A percentile compares a stretch with the other conserved stretches of the same genome.
These are phyloP conservation scores for Chromis chromis DNA, from an alignment of 2,797 vertebrate species.

Conservation along the genomic window DNA sequence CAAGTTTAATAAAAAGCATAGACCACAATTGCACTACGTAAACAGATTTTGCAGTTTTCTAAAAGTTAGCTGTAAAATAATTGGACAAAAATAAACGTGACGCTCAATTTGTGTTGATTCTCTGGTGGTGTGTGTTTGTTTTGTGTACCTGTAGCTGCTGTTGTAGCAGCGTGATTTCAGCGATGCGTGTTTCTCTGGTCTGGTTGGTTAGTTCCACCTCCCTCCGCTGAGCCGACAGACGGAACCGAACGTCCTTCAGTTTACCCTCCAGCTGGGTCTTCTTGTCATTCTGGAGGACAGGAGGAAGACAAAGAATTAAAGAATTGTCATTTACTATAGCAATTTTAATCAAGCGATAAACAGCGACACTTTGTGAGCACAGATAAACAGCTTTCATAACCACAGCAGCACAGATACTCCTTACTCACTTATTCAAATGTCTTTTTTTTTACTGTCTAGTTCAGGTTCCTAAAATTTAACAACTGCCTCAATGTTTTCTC, in stretches of 20 bases:
- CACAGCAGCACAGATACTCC: too few relatives aligned
- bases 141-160: constrained; percentile 92
- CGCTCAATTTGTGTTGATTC: fast-evolving
- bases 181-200: constrained; percentile 93
- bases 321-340: background rate
- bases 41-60: too few relatives aligned
- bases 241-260: constrained; percentile 94
- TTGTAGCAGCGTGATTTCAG: constrained; percentile 96
- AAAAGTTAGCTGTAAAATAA: too few relatives aligned
- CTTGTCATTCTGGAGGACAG: constrained; percentile 91
- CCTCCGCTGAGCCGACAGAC: constrained; percentile 91
- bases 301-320: background rate
- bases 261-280: constrained; percentile 96
- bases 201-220: constrained; percentile 98
- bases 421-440: too few relatives aligned
- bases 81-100: background rate
- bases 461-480: too few relatives aligned
- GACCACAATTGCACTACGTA: too few relatives aligned
- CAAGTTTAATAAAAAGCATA: too few relatives aligned
- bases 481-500: too few relatives aligned
- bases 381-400: too few relatives aligned
- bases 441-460: too few relatives aligned
- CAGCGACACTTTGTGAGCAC: too few relatives aligned
- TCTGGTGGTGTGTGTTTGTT: background rate
- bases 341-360: too few relatives aligned